Evolutionary conservation across 2,113 vertebrate species (phyloP).

Genomic region (Tragelaphus imberbis): DNA sequence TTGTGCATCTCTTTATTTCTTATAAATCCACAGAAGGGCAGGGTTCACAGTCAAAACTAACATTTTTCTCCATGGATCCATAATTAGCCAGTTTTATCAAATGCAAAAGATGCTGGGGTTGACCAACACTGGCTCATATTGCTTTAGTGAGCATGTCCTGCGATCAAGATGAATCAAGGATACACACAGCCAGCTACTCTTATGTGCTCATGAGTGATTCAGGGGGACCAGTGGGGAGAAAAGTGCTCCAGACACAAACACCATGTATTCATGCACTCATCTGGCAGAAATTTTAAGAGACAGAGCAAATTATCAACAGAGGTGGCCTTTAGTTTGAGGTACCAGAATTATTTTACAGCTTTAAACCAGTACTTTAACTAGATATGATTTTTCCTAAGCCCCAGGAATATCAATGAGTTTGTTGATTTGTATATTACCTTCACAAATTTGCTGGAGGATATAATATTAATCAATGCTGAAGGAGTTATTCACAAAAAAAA

Average conservation of each 20-base stretch:
- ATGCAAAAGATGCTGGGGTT: slow-evolving; percentile 56
- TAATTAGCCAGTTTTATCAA: slow-evolving; percentile 63
- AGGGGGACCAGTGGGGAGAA: neutral
- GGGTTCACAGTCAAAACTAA: slow-evolving; percentile 73
- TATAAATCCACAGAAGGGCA: slow-evolving; percentile 68
- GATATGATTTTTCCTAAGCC: neutral
- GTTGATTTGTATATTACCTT: neutral
- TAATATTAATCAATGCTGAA: neutral
- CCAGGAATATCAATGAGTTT: neutral
- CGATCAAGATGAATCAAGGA: too few species aligned
- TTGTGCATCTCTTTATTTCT: slow-evolving; percentile 67
- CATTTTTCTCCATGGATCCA: slow-evolving; percentile 55
- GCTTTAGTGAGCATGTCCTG: neutral
- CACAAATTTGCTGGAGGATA: neutral
- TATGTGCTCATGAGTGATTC: neutral
- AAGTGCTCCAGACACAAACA: neutral
- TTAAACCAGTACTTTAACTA: neutral
- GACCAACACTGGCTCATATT: slow-evolving; percentile 27
- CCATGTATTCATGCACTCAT: accelerated
- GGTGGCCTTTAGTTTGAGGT: neutral
- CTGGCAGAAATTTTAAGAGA: neutral
- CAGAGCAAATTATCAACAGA: neutral
- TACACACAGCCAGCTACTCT: accelerated
- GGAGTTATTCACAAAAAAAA: neutral
- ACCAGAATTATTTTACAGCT: neutral